Evolutionary conservation across 2,888 invertebrate genomes (phyloP), one percentile per base, ranked within the genome.

Genomic region (Pantelozetes paolii): DNA sequence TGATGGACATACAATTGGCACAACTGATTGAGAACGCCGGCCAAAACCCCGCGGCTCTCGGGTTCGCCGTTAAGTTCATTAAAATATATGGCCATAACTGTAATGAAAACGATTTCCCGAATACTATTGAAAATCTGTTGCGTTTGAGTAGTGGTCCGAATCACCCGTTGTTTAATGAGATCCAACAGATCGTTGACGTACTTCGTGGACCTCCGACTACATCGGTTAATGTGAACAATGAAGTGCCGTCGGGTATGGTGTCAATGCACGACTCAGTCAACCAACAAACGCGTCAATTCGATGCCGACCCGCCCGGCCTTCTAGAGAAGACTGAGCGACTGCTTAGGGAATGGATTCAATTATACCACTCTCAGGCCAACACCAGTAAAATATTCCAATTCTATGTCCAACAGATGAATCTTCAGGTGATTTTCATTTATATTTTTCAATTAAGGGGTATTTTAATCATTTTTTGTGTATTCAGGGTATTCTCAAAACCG

Each of bases 271-370:
- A 42, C 67, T 36, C 67, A 23, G 67, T 67, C 40, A 67, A 67
- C 36, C 67, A 67, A n/a, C n/a, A n/a, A 20, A 67, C 67, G 8
- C 67, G 67, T 40, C 40, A 67, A 23, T 67, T 67, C 42, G 67
- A 90, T 79, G 91, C 92, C 80, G 97, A 97, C 84, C 96, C 96
- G 1, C 93, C 93, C 0, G 95, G 94, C 28, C 85, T 97, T 59
- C 89, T 92, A 79, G 97, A 96, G 81, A 97, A 96, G 83, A 95
- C 96, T 0, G 98, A 99, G 82, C 91, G 86, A 79, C 85, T 99
- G 15, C 86, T 99, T 45, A 87, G 96, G 28, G 98, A 99, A 81
- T 99, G 99, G 99, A 91, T 97, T 20, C 88, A 87, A 76, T 89
- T 96, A 80, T 93, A 92, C 79, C 90, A 94, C 80, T 89, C 89